Conservation (phyloP, 2,797 vertebrate genomes). For the Caiman crocodilus region DNA sequence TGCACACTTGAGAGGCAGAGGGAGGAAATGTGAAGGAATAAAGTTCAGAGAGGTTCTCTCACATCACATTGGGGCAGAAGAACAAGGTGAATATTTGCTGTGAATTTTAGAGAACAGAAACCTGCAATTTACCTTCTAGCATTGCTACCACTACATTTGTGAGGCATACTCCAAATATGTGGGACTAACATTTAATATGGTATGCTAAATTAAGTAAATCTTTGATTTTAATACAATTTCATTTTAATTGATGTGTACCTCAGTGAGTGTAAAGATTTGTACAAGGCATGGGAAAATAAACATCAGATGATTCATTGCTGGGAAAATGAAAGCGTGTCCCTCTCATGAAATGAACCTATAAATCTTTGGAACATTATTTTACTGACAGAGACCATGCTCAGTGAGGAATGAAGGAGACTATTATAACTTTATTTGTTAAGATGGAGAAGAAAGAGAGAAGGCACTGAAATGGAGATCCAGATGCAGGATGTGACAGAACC, state of each 20-base stretch:
- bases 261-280: slow-evolving; percentile 50
- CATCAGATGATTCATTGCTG: slow-evolving; percentile 55
- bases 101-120: neutral
- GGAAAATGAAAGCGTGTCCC: slow-evolving; percentile 13
- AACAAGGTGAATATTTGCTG: neutral
- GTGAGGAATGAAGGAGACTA: slow-evolving; percentile 43
- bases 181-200: neutral
- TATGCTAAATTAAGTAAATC: slow-evolving; percentile 55
- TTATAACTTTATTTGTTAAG: slow-evolving; percentile 21
- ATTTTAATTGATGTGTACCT: slow-evolving; percentile 66
- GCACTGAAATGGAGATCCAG: neutral
- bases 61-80: neutral
- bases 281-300: slow-evolving; percentile 62
- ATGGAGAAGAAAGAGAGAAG: neutral
- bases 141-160: neutral
- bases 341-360: slow-evolving; percentile 47
- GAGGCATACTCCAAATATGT: neutral
- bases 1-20: neutral
- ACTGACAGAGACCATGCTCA: slow-evolving; percentile 27
- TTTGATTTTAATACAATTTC: slow-evolving; percentile 57
- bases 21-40: neutral
- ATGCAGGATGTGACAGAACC: neutral
- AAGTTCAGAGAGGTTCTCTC: neutral
- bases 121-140: neutral
- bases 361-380: slow-evolving; percentile 38